These are phyloP conservation scores for Pemphigus obesinymphae DNA, from an alignment of 1,140 invertebrate genomes.

Conservation along the genomic window DNA sequence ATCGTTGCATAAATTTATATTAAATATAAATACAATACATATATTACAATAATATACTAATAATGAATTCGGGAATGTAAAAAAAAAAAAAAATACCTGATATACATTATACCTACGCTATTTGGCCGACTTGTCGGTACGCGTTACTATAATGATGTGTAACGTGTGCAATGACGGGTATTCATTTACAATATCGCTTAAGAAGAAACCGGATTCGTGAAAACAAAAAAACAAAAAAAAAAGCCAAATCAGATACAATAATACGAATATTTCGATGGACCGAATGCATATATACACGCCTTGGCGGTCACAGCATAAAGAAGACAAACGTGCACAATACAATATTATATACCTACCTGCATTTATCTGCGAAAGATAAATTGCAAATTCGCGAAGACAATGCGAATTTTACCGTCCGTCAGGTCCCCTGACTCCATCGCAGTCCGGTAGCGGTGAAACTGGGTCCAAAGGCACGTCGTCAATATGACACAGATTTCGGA, in stretches of 20 bases:
- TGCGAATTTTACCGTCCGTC: background rate
- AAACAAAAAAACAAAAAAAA: background rate
- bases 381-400: background rate
- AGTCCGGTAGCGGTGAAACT: slow-evolving; percentile 8
- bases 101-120: background rate
- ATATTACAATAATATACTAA: background rate
- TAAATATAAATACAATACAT: background rate
- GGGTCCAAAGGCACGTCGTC: background rate
- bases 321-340: background rate
- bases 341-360: background rate
- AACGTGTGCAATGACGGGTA: background rate
- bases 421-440: background rate
- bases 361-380: background rate
- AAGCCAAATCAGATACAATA: background rate
- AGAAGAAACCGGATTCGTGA: background rate
- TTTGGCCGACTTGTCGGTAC: background rate
- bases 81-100: background rate
- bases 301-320: background rate
- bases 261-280: background rate
- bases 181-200: background rate
- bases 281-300: background rate
- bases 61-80: background rate
- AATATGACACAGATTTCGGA: background rate
- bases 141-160: background rate
- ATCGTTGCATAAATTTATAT: background rate